Evolutionary conservation across 1,140 invertebrate genomes (phyloP).

Genomic region (Protaetia brevitarsis): DNA sequence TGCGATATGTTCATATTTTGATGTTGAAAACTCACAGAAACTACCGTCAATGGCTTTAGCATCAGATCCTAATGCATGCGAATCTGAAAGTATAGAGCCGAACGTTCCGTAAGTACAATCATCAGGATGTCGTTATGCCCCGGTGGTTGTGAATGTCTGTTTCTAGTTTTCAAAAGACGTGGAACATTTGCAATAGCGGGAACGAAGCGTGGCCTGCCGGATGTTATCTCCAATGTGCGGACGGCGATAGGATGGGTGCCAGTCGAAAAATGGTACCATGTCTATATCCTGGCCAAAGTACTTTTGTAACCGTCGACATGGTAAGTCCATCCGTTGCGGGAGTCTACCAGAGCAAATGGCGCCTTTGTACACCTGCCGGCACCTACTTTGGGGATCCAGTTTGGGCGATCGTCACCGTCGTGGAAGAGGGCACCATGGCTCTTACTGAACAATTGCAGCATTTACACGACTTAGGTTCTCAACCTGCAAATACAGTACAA

Average conservation of each 20-base stretch:
- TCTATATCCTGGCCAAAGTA: constrained; percentile 66
- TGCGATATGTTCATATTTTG: constrained; percentile 93
- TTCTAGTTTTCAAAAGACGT: constrained; percentile 71
- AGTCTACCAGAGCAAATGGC: constrained; percentile 79
- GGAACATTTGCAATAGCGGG: constrained; percentile 78
- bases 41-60: constrained; percentile 76
- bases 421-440: constrained; percentile 44
- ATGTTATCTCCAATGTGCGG: constrained; percentile 66
- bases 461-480: constrained; percentile 41
- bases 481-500: constrained; percentile 28
- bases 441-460: constrained; percentile 45
- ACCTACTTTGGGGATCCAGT: constrained; percentile 70
- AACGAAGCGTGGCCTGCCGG: constrained; percentile 74
- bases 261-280: constrained; percentile 54
- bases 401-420: constrained; percentile 46
- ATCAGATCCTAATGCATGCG: constrained; percentile 72
- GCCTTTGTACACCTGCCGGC: constrained; percentile 74
- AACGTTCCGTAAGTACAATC: constrained; percentile 58
- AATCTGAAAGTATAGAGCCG: constrained; percentile 72
- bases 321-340: constrained; percentile 65
- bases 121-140: no score
- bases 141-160: constrained; percentile 4
- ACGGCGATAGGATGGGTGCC: constrained; percentile 59
- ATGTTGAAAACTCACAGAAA: constrained; percentile 65
- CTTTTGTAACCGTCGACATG: constrained; percentile 67